phyloP scores from a whole-genome alignment of 2,888 invertebrate genomes.

The Leptinotarsa haldemani region DNA sequence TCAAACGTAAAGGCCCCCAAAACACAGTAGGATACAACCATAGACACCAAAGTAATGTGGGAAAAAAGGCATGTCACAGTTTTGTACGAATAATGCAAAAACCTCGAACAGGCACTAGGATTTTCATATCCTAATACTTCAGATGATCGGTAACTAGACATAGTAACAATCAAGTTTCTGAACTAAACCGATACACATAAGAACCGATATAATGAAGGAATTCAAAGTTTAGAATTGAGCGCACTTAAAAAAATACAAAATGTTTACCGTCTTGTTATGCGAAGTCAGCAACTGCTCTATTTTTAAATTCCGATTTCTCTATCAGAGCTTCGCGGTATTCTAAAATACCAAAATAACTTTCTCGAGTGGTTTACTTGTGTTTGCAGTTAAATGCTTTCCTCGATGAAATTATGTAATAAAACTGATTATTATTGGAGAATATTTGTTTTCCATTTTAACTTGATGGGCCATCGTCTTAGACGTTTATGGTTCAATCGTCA shows the following conservation, averaged over 20 bases:
- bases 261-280: conserved; percentile 14
- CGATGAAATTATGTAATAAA: conserved; percentile 4
- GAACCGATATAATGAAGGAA: background rate
- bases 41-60: conserved; percentile 86
- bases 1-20: conserved; percentile 89
- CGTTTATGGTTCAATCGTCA: background rate
- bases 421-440: conserved; percentile 9
- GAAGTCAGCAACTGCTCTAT: conserved; percentile 22
- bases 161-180: conserved; percentile 29
- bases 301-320: conserved; percentile 18
- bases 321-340: conserved; percentile 4
- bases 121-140: conserved; percentile 57
- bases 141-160: conserved; percentile 60
- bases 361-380: conserved; percentile 39
- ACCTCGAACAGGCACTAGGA: conserved; percentile 68
- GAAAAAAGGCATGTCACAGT: conserved; percentile 87
- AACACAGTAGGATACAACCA: conserved; percentile 91
- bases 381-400: conserved; percentile 4
- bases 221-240: background rate
- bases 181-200: background rate
- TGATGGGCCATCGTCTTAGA: conserved; percentile 5
- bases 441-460: conserved; percentile 13
- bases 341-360: conserved; percentile 38
- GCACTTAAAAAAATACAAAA: conserved; percentile 6
- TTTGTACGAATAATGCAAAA: conserved; percentile 81